phyloP scores from a whole-genome alignment of 2,888 invertebrate species.

The Caenorhabditis sulstoni region DNA sequence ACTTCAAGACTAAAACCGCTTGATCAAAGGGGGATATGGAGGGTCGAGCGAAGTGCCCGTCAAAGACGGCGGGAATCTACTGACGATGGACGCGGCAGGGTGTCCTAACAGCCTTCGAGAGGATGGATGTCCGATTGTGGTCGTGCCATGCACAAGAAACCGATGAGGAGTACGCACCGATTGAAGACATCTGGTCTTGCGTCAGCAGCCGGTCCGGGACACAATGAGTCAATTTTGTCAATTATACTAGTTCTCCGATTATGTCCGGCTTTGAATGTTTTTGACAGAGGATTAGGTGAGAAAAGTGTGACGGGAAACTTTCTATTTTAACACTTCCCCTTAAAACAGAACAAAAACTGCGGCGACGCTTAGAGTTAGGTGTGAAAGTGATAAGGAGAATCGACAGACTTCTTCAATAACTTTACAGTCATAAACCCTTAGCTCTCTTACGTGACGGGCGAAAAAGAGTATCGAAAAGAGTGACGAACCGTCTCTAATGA shows the following conservation, averaged over 20 bases:
- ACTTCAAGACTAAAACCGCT: constrained; percentile 22
- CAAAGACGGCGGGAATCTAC: constrained; percentile 31
- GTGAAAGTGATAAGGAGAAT: background rate
- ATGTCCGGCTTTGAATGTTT: constrained; percentile 17
- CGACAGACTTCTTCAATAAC: background rate
- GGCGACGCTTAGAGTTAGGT: constrained; percentile 12
- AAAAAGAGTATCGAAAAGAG: background rate
- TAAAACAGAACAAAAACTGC: background rate
- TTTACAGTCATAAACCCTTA: constrained; percentile 5
- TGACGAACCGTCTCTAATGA: constrained; percentile 19
- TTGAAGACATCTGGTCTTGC: constrained; percentile 47
- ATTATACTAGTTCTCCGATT: constrained; percentile 39
- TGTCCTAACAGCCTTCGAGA: constrained; percentile 51
- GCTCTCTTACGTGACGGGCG: background rate
- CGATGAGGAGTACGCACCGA: constrained; percentile 25
- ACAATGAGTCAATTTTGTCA: constrained; percentile 56
- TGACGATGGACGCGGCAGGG: constrained; percentile 11
- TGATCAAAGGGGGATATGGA: constrained; percentile 34
- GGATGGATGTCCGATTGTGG: constrained; percentile 43
- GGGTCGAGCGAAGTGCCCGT: constrained; percentile 10
- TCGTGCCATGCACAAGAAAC: constrained; percentile 28
- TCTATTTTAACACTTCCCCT: no score
- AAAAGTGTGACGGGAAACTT: background rate
- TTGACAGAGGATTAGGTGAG: constrained; percentile 20
- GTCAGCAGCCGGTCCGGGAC: constrained; percentile 3